Evolutionary conservation across 2,888 invertebrate species (phyloP).

Genomic region (Myopa testacea): DNA sequence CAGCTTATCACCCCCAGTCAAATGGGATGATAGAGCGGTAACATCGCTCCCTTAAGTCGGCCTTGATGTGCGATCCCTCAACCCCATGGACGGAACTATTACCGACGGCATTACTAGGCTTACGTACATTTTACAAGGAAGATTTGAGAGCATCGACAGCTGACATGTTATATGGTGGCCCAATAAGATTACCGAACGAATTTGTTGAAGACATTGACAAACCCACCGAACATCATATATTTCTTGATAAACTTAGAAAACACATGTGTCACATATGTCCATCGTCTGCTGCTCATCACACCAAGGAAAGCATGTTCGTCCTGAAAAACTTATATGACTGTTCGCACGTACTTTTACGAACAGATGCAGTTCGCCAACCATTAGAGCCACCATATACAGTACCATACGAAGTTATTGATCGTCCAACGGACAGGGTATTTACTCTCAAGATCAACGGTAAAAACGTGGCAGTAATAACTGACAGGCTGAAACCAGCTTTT

Average conservation of each 20-base stretch:
- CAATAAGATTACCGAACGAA: constrained; percentile 52
- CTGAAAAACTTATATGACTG: constrained; percentile 10
- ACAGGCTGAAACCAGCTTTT: constrained; percentile 22
- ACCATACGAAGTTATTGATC: constrained; percentile 47
- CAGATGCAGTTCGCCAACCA: too few species aligned
- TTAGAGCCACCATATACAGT: constrained; percentile 51
- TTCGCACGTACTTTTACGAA: too few species aligned
- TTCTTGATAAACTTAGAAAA: too few species aligned
- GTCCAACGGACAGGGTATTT: constrained; percentile 26
- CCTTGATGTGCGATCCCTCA: constrained; percentile 56
- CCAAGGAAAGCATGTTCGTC: constrained; percentile 34
- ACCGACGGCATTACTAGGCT: too few species aligned
- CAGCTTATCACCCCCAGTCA: constrained; percentile 38
- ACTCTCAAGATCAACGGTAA: neutral
- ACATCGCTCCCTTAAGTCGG: constrained; percentile 64
- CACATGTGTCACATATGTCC: neutral
- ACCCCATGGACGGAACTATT: too few species aligned
- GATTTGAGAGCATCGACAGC: constrained; percentile 56
- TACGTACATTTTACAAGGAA: constrained; percentile 50
- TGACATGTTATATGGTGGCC: constrained; percentile 57
- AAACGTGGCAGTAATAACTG: neutral
- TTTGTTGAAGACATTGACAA: constrained; percentile 46
- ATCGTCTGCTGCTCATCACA: constrained; percentile 43
- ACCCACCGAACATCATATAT: neutral
- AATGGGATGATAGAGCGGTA: constrained; percentile 56